A percentile compares a stretch with the other conserved stretches of the same genome.
phyloP scores from a whole-genome alignment of 2,113 vertebrate genomes.

The Micronisus gabar region DNA sequence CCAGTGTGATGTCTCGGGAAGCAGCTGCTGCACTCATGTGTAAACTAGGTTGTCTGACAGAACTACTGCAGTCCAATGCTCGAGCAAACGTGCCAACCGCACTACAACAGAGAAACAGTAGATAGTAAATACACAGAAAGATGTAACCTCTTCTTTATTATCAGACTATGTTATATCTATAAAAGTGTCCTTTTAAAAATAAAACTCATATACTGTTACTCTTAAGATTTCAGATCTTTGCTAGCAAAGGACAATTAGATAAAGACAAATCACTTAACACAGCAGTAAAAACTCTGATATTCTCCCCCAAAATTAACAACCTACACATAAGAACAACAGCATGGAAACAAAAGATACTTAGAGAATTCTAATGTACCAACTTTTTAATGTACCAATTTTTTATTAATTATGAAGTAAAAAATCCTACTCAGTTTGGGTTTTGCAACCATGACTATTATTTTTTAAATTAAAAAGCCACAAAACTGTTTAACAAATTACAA shows the following conservation, averaged over 20 bases:
- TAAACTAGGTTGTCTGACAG: conserved; percentile 93
- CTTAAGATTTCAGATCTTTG: neutral
- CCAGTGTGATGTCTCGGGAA: conserved; percentile 96
- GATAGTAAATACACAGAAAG: neutral
- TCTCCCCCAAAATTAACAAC: neutral
- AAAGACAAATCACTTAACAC: neutral
- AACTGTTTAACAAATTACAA: neutral
- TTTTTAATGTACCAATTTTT: neutral
- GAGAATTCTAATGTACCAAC: neutral
- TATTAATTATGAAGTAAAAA: neutral
- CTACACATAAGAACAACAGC: neutral
- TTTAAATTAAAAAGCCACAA: neutral
- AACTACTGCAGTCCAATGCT: conserved; percentile 95
- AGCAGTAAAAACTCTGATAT: neutral
- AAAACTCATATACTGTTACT: neutral
- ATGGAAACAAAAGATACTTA: neutral
- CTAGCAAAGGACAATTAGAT: neutral
- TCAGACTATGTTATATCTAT: too few relatives aligned
- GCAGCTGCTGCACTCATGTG: conserved; percentile 98
- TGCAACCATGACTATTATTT: neutral
- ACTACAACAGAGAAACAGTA: conserved; percentile 61
- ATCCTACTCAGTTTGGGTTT: neutral
- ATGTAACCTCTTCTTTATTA: neutral
- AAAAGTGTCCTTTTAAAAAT: neutral
- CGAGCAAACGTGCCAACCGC: conserved; percentile 95